Evolutionary conservation across 2,113 vertebrate genomes (phyloP).

Genomic region (Alosa alosa): DNA sequence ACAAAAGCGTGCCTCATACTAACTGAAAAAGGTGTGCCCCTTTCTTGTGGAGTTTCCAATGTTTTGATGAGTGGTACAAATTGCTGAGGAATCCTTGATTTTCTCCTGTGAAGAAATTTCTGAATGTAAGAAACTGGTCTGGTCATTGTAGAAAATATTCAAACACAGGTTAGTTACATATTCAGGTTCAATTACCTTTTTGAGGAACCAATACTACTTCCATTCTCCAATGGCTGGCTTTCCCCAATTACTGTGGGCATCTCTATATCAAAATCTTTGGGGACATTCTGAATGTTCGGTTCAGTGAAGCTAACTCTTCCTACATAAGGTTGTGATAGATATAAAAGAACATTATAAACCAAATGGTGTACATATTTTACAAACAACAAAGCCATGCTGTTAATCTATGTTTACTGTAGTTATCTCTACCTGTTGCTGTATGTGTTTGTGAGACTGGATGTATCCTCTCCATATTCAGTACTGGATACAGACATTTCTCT

Average conservation of each 20-base stretch:
- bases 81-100: conserved; percentile 26
- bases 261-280: conserved; percentile 93
- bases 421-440: conserved; percentile 87
- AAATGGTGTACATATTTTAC: background rate
- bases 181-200: background rate
- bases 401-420: background rate
- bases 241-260: conserved; percentile 83
- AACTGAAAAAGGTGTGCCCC: conserved; percentile 79
- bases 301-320: conserved; percentile 90
- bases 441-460: conserved; percentile 86
- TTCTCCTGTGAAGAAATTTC: conserved; percentile 35
- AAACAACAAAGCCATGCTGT: background rate
- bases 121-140: background rate
- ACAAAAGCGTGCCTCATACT: conserved; percentile 96
- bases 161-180: no score
- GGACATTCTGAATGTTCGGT: conserved; percentile 96
- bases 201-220: background rate
- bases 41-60: conserved; percentile 57
- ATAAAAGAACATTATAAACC: conserved; percentile 30
- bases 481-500: conserved; percentile 76
- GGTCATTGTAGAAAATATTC: background rate
- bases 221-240: conserved; percentile 77
- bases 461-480: conserved; percentile 89
- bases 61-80: conserved; percentile 32
- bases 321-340: conserved; percentile 52